Evolutionary conservation across 2,888 invertebrate species (phyloP), one percentile per base, ranked within the genome.

Genomic region (Agrochola circellaris): DNA sequence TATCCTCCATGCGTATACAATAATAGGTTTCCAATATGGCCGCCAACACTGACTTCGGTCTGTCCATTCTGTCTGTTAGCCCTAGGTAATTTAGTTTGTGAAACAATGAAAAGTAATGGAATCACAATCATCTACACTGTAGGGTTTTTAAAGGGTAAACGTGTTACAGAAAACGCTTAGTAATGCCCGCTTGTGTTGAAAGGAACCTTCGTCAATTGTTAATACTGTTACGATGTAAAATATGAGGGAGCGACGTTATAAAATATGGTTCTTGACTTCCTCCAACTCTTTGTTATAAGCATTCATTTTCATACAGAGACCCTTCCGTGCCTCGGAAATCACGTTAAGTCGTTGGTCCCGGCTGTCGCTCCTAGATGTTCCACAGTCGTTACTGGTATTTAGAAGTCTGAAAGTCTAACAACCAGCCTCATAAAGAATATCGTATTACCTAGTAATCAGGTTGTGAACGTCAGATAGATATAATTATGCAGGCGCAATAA

Each of bases 121-220:
- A 82, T 84, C 79, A 76, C 38, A 67, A 58, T 68, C 62, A 54
- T 75, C 68, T 75, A 61, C 58, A 61, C 58, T 38, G 64, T 23
- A 34, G 65, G 73, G 69, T 70, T 85, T 87, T 78, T 75, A 85
- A 85, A 83, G 88, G 88, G 77, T 69, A 76, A 71, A 69, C 78
- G 30, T 87, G 85, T 88, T 67, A 34, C 48, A 64, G 23, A 66
- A 81, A 84, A 73, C 38, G 88, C 81, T 87, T 61, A 56, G 78
- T 85, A 83, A 81, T 56, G 64, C 51, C 69, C 11, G 45, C 38
- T 71, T 69, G 26, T n/a, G 69, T 73, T 75, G 68, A 75, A 86
- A 79, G 58, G 68, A 45, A 78, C 77, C 85, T 71, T 51, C 73
- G 74, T 80, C 81, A 83, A 48, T 77, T 58, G 64, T 70, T 69